Conservation (phyloP, 2,113 vertebrate species). For the Rhipidura dahli region DNA sequence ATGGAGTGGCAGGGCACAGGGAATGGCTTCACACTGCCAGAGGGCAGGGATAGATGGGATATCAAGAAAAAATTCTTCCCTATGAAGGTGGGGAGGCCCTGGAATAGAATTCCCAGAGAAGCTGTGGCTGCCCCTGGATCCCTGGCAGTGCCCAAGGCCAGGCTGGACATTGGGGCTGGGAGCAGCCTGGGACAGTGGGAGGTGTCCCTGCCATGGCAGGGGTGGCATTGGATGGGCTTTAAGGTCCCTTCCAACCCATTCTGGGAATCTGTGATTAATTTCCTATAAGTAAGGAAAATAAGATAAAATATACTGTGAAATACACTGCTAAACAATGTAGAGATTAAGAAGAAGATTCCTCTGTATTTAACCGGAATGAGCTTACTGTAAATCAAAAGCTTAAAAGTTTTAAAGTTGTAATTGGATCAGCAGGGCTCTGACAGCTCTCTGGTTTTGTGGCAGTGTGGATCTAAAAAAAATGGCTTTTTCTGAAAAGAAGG, state of each 20-base stretch:
- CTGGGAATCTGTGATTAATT: background rate
- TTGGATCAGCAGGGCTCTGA: slow-evolving; percentile 45
- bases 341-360: background rate
- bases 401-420: slow-evolving; percentile 53
- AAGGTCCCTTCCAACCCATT: background rate
- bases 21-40: background rate
- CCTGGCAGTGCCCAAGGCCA: accelerated
- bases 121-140: background rate
- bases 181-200: background rate
- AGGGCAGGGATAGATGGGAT: accelerated
- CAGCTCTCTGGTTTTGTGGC: slow-evolving; percentile 41
- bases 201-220: background rate
- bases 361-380: slow-evolving; percentile 18
- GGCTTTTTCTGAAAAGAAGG: background rate
- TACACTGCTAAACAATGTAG: background rate
- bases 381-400: slow-evolving; percentile 55
- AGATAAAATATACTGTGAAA: background rate
- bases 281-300: background rate
- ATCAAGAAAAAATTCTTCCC: background rate
- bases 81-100: accelerated
- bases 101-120: background rate
- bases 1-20: background rate
- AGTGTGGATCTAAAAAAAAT: slow-evolving; percentile 13
- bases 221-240: accelerated
- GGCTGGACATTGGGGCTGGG: accelerated